Evolutionary conservation across 2,113 vertebrate species (phyloP), one percentile per base, ranked within the genome.

Genomic region (Malurus alboscapulatus): DNA sequence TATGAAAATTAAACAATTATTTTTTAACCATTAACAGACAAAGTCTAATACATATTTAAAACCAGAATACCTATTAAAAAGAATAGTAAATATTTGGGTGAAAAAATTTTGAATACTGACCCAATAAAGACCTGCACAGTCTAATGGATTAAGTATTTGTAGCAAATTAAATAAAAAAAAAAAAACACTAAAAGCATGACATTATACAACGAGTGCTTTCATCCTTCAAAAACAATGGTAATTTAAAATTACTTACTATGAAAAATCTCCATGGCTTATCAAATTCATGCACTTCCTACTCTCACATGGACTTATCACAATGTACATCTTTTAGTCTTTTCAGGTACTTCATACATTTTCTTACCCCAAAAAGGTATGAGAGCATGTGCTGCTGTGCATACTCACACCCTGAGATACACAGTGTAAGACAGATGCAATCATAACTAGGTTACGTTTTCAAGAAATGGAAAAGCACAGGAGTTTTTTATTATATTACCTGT

Each of bases 221-320:
- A 6, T 48, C 54, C 57, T 88, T 78, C 21, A 47, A 81, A 71
- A 61, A 30, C 24, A 77, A 36, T 3, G 50, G 45, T 24, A 63
- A 63, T 71, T 91, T 94, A 59, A 27, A 40, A 72, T 77, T 77
- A 92, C 84, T 92, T 95, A 92, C 76, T 77, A 90, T 40, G 63
- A 80, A 94, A 93, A 94, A 71, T 83, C 16, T 90, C 68, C 48
- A 81, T 72, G 54, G 34, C 6, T 93, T 85, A 89, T 76, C 65
- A 85, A 91, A 91, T 80, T 65, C 50, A 87, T 72, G 50, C 26
- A 86, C 32, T 27, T 90, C 48, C 42, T 73, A 73, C 34, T 76
- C 81, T 66, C 58, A 76, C 67, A 54, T 7, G 71, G 55, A 80
- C 55, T 88, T 84, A 53, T 16, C 3, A 4, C 48, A 67, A n/a